A percentile compares a stretch with the other conserved stretches of the same genome.
These are phyloP conservation scores for Agonopterix arenella DNA, from an alignment of 2,888 invertebrate species.

Conservation along the genomic window DNA sequence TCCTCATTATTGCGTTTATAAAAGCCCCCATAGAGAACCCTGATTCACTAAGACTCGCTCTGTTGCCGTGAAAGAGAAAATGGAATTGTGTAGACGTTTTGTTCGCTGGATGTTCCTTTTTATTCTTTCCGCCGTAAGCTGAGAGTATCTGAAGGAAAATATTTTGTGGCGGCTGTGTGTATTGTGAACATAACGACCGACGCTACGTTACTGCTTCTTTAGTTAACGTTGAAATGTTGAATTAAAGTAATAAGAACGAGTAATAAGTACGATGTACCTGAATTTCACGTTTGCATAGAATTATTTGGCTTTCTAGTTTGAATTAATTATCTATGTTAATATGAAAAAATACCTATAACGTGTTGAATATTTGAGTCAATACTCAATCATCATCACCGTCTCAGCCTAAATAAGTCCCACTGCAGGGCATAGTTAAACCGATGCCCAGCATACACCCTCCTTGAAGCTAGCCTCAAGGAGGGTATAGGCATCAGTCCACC, in stretches of 20 bases:
- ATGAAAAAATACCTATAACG: too few relatives aligned
- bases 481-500: too few relatives aligned
- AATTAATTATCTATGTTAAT: too few relatives aligned
- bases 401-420: too few relatives aligned
- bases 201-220: conserved; percentile 31
- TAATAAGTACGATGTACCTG: background rate
- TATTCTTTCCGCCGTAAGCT: conserved; percentile 37
- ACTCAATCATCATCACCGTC: too few relatives aligned
- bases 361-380: too few relatives aligned
- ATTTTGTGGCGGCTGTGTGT: conserved; percentile 45
- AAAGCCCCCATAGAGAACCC: conserved; percentile 66
- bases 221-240: conserved; percentile 23
- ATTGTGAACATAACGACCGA: conserved; percentile 45
- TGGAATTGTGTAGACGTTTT: conserved; percentile 71
- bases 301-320: too few relatives aligned
- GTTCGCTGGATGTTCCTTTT: conserved; percentile 57
- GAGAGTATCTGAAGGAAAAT: conserved; percentile 32
- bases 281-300: background rate
- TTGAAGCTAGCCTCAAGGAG: too few relatives aligned
- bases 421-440: too few relatives aligned
- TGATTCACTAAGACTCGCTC: conserved; percentile 69
- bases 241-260: conserved; percentile 32
- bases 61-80: conserved; percentile 68
- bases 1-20: conserved; percentile 76
- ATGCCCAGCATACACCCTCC: too few relatives aligned